phyloP scores from a whole-genome alignment of 2,113 vertebrate genomes.

The Microcebus griseorufus region DNA sequence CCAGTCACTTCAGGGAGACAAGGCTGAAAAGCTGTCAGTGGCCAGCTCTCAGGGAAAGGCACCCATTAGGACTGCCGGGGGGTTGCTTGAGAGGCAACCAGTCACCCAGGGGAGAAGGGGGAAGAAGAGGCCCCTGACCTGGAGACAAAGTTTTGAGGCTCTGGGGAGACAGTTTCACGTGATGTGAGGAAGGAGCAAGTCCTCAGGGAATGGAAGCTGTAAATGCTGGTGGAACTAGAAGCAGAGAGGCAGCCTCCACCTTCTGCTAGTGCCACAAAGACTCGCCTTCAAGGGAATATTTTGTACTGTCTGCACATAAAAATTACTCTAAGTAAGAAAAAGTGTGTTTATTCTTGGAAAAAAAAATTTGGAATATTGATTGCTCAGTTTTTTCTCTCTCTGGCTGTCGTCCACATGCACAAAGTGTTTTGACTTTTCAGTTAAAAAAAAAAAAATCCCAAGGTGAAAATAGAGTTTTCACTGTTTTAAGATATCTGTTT shows the following conservation, averaged over 20 bases:
- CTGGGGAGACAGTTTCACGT: not conserved
- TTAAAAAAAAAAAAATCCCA: not conserved
- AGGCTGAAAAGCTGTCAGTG: not conserved
- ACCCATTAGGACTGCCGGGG: not conserved
- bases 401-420: not conserved
- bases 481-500: not conserved
- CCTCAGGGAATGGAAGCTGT: not conserved
- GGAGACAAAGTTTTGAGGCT: not conserved
- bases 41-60: not conserved
- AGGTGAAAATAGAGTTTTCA: not conserved
- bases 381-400: not conserved
- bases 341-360: not conserved
- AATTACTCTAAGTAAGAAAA: not conserved
- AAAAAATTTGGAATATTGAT: not conserved
- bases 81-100: not conserved
- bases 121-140: not conserved
- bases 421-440: not conserved
- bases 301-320: not conserved
- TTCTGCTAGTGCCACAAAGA: not conserved
- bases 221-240: not conserved
- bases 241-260: not conserved
- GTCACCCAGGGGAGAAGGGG: rapidly evolving
- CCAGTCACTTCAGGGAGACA: not conserved
- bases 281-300: not conserved
- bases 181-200: not conserved